phyloP scores from a whole-genome alignment of 53 echinoderm and acorn worm genomes.

The Crossaster papposus region DNA sequence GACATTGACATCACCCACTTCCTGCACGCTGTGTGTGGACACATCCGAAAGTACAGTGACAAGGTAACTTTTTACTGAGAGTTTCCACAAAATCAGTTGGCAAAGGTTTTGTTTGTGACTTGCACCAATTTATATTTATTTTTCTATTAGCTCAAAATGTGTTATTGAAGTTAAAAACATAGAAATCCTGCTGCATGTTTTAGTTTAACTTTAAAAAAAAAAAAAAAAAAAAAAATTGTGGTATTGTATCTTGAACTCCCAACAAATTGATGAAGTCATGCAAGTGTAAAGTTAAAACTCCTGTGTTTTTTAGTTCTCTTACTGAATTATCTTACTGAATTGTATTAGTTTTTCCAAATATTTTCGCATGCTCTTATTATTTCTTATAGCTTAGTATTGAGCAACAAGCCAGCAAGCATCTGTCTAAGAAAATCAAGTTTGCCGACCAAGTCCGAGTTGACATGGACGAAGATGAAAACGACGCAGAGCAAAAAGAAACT shows the following conservation, averaged over 20 bases:
- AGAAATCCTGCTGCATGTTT: no score
- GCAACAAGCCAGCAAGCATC: constrained; percentile 64
- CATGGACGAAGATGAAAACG: constrained; percentile 28
- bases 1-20: constrained; percentile 95
- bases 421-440: constrained; percentile 69
- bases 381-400: constrained; percentile 64
- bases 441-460: constrained; percentile 53
- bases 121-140: no score
- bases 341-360: not conserved
- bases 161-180: no score
- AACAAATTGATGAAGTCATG: no score
- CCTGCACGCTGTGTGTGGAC: constrained; percentile 88
- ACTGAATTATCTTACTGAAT: no score
- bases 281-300: no score
- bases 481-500: not conserved
- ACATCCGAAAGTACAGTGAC: constrained; percentile 72
- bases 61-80: constrained; percentile 43
- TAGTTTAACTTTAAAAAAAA: no score
- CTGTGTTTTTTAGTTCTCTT: no score
- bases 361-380: not conserved
- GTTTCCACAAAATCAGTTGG: not conserved
- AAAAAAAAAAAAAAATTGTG: no score
- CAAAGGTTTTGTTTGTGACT: no score
- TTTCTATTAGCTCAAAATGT: no score
- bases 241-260: no score